Conservation (phyloP, 2,797 vertebrate species). For the Chelon auratus region DNA sequence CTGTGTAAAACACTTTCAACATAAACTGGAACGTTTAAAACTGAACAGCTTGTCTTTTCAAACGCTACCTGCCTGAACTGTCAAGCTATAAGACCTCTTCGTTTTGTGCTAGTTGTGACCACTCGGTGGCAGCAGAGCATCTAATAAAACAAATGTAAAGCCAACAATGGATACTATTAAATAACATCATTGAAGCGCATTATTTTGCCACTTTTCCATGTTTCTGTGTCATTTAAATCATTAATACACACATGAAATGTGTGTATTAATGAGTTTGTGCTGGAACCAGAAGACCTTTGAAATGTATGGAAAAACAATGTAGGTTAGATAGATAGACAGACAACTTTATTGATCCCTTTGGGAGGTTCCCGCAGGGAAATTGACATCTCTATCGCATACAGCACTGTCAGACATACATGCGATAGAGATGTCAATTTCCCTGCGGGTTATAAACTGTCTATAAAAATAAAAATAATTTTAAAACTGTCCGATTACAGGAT, state of each 20-base stretch:
- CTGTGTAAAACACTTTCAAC: background rate
- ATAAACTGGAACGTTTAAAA: background rate
- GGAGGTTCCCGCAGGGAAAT: no score
- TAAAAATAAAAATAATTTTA: no score
- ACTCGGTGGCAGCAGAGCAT: slow-evolving; percentile 71
- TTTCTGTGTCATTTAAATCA: background rate
- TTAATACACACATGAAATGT: background rate
- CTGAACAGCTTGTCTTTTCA: background rate
- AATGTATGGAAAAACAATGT: rapidly evolving
- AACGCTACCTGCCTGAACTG: background rate
- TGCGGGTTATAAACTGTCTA: no score
- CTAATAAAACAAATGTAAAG: slow-evolving; percentile 23
- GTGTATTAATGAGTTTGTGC: background rate
- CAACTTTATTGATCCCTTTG: no score
- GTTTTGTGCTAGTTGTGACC: slow-evolving; percentile 31
- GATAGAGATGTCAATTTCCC: no score
- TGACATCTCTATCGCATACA: no score
- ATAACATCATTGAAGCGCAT: slow-evolving; percentile 3
- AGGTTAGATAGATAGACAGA: no score
- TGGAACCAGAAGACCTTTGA: background rate
- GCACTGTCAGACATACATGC: no score
- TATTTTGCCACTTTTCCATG: background rate
- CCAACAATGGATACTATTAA: background rate
- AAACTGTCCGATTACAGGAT: background rate
- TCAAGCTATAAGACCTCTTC: background rate